Evolutionary conservation across 2,113 vertebrate species (phyloP).

Genomic region (Onychostruthus taczanowskii): DNA sequence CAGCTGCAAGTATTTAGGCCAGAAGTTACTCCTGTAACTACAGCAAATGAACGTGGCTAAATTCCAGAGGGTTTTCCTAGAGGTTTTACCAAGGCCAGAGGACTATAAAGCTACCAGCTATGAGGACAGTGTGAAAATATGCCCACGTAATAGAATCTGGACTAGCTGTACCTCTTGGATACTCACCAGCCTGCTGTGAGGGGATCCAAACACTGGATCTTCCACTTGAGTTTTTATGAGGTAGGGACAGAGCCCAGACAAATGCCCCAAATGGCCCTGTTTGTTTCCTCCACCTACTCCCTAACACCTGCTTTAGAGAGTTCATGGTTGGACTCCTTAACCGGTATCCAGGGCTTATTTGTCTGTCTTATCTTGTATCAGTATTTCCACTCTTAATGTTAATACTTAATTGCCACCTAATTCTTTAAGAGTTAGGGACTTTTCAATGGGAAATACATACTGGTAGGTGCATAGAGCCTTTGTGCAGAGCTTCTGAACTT

Average conservation of each 20-base stretch:
- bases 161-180: slow-evolving; percentile 25
- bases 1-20: not conserved
- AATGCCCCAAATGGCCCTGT: not conserved
- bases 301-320: not conserved
- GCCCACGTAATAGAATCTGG: not conserved
- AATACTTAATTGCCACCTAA: not conserved
- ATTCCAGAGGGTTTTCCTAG: slow-evolving; percentile 18
- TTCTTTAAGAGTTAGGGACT: not conserved
- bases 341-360: not conserved
- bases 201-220: not conserved
- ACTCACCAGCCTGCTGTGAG: not conserved
- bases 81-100: not conserved
- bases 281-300: not conserved
- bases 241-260: not conserved
- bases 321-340: not conserved
- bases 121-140: not conserved
- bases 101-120: slow-evolving; percentile 16
- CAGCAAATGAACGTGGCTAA: not conserved
- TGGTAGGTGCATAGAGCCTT: not conserved
- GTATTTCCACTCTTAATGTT: not conserved
- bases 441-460: not conserved
- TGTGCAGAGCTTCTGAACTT: not conserved
- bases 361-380: not conserved
- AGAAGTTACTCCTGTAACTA: not conserved
- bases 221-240: not conserved